Evolutionary conservation across 2,113 vertebrate genomes (phyloP).

Genomic region (Nymphicus hollandicus): DNA sequence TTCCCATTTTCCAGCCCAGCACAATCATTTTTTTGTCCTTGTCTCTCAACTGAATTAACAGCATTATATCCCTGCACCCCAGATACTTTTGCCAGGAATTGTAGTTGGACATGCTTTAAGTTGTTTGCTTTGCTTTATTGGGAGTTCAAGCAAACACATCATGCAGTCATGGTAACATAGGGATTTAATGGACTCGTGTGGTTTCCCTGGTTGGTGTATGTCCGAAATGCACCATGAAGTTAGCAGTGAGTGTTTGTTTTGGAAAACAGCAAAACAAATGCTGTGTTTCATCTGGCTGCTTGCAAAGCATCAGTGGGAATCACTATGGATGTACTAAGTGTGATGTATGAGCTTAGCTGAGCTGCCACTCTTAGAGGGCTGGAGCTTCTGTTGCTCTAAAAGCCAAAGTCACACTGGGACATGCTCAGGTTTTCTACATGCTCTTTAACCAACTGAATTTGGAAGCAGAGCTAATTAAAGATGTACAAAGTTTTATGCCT

Average conservation of each 20-base stretch:
- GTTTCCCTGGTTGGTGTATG: not conserved
- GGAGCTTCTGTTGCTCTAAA: not conserved
- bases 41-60: not conserved
- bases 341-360: not conserved
- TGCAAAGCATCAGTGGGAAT: not conserved
- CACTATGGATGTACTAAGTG: fast-evolving
- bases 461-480: not conserved
- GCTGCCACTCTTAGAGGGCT: not conserved
- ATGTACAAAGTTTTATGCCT: not conserved
- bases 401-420: not conserved
- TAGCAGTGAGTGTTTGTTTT: not conserved
- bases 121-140: not conserved
- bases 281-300: not conserved
- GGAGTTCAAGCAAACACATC: not conserved
- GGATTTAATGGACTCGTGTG: not conserved
- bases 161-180: not conserved
- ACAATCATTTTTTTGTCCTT: not conserved
- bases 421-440: not conserved
- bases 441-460: not conserved
- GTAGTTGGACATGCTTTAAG: not conserved
- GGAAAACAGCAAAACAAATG: not conserved
- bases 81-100: not conserved
- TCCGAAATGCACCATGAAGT: not conserved
- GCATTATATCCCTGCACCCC: not conserved
- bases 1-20: not conserved